These are phyloP conservation scores for Scaptomyza caliginosa DNA, from an alignment of 2,888 invertebrate genomes.

Conservation along the genomic window DNA sequence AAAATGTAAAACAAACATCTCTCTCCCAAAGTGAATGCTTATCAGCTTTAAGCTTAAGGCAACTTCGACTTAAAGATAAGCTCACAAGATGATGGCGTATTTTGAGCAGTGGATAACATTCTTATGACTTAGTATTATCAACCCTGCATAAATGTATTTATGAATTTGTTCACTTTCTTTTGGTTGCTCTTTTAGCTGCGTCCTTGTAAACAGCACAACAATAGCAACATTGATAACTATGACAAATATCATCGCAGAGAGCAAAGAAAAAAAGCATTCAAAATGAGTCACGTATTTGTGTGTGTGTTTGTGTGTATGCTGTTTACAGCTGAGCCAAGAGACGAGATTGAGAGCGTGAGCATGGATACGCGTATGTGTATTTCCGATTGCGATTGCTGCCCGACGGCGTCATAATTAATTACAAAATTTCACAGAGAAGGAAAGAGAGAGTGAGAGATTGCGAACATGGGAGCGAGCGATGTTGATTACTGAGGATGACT, in stretches of 20 bases:
- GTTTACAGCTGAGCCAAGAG: constrained; percentile 54
- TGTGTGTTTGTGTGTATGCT: constrained; percentile 16
- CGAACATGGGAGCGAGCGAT: constrained; percentile 19
- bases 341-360: constrained; percentile 41
- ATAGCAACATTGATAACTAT: constrained; percentile 45
- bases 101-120: not conserved
- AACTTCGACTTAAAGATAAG: not conserved
- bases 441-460: constrained; percentile 11
- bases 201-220: constrained; percentile 28
- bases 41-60: constrained; percentile 6
- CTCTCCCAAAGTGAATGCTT: not conserved
- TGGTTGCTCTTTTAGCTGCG: constrained; percentile 12
- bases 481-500: constrained; percentile 54
- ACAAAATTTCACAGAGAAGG: constrained; percentile 39
- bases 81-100: constrained; percentile 9
- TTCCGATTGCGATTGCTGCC: constrained; percentile 42
- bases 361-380: constrained; percentile 25
- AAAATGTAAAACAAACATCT: not conserved
- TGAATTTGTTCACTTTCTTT: constrained; percentile 13
- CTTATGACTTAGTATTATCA: not conserved
- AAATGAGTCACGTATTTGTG: constrained; percentile 61
- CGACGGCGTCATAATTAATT: constrained; percentile 72
- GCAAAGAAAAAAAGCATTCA: constrained; percentile 42
- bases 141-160: not conserved
- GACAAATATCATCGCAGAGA: constrained; percentile 52